phyloP scores from a whole-genome alignment of 2,888 invertebrate species.

The Idaea straminata region DNA sequence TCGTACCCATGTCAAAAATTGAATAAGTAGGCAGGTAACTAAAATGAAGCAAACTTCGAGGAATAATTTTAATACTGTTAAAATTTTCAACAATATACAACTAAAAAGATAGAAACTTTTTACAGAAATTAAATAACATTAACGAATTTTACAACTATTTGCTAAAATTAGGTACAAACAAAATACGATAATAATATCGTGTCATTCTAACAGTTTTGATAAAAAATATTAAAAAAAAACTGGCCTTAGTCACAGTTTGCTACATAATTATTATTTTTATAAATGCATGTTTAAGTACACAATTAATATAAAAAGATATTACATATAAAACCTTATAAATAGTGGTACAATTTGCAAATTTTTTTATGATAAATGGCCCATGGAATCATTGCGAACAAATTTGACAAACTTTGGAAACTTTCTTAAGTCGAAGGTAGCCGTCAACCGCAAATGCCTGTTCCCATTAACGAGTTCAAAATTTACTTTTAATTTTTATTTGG shows the following conservation, averaged over 20 bases:
- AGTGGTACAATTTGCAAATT: constrained; percentile 12
- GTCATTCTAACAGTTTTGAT: not conserved
- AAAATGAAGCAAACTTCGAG: not conserved
- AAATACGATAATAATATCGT: constrained; percentile 14
- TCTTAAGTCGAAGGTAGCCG: no score
- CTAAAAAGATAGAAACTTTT: constrained; percentile 63
- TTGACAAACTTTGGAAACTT: no score
- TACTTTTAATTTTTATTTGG: no score
- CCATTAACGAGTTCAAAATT: no score
- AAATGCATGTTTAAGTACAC: constrained; percentile 46
- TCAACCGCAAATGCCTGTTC: no score
- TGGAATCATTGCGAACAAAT: no score
- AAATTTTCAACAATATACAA: constrained; percentile 76
- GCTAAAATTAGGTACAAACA: constrained; percentile 12
- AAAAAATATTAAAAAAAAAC: constrained; percentile 10
- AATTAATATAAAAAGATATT: constrained; percentile 24
- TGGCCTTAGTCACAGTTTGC: constrained; percentile 24
- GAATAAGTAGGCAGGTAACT: not conserved
- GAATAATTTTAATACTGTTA: constrained; percentile 74
- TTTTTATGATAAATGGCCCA: not conserved
- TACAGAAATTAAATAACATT: constrained; percentile 54
- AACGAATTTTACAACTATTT: constrained; percentile 42
- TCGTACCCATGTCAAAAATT: not conserved
- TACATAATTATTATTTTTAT: constrained; percentile 18
- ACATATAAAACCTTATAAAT: constrained; percentile 15